A percentile compares a stretch with the other conserved stretches of the same genome.
phyloP scores from a whole-genome alignment of 2,888 invertebrate genomes.

The Caenorhabditis sinica region DNA sequence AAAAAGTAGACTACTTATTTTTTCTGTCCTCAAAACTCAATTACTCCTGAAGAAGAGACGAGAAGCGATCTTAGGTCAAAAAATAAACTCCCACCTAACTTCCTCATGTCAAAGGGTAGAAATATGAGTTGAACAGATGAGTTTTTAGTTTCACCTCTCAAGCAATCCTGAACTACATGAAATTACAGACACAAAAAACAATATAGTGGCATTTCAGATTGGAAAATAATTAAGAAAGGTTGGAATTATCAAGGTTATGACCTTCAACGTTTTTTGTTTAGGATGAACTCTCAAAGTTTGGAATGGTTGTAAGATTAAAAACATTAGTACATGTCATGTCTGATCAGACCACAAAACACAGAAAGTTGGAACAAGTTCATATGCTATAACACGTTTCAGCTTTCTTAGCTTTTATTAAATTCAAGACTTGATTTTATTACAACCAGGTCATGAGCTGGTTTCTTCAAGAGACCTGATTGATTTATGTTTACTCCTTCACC shows the following conservation, averaged over 20 bases:
- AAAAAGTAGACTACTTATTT: not conserved
- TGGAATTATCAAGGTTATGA: not conserved
- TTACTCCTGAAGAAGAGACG: not conserved
- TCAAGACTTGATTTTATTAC: not conserved
- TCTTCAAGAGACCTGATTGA: no score
- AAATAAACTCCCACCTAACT: conserved; percentile 1
- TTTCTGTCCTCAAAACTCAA: not conserved
- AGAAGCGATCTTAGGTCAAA: conserved; percentile 18
- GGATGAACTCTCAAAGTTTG: not conserved
- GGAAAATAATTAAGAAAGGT: no score
- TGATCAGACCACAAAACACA: conserved; percentile 12
- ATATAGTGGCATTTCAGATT: conserved; percentile 20
- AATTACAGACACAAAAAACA: not conserved
- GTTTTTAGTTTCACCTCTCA: conserved; percentile 17
- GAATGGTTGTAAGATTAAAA: not conserved
- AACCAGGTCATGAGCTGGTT: not conserved
- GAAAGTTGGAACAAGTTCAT: not conserved
- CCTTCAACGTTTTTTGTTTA: not conserved
- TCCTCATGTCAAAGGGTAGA: not conserved
- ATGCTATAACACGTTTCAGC: not conserved
- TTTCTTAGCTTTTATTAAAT: not conserved
- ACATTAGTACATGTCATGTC: not conserved
- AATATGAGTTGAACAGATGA: not conserved
- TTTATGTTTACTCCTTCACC: no score
- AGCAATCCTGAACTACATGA: not conserved